phyloP scores from a whole-genome alignment of 2,113 vertebrate species.

The Nematolebias whitei region DNA sequence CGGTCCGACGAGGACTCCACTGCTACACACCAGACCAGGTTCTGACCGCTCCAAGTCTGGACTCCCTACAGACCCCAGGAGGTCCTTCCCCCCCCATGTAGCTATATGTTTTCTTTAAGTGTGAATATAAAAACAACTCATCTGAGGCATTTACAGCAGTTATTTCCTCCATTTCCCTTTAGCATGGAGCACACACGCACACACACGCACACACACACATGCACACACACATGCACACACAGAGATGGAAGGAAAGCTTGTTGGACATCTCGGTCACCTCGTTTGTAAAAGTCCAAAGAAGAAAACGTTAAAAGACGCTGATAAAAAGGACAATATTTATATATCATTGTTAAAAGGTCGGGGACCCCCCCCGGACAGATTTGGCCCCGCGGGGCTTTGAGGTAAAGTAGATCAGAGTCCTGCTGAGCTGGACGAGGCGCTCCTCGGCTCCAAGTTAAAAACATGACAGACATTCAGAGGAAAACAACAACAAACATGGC shows the following conservation, averaged over 20 bases:
- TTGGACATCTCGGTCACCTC: conserved; percentile 84
- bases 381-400: conserved; percentile 79
- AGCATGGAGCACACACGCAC: conserved; percentile 71
- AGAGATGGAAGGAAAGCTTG: conserved; percentile 76
- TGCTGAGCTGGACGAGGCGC: conserved; percentile 80
- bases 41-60: too few relatives aligned
- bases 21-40: conserved; percentile 56
- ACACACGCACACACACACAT: conserved; percentile 21
- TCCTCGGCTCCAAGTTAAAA: conserved; percentile 77
- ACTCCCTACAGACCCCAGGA: too few relatives aligned
- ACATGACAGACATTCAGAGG: conserved; percentile 77
- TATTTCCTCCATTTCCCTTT: conserved; percentile 89
- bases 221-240: conserved; percentile 12
- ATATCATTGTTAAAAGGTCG: conserved; percentile 73
- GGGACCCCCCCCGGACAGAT: conserved; percentile 73
- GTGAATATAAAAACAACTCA: conserved; percentile 80
- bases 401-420: conserved; percentile 86
- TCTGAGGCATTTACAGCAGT: conserved; percentile 98
- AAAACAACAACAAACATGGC: conserved; percentile 84
- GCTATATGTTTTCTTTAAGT: conserved; percentile 80
- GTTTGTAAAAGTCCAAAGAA: conserved; percentile 82
- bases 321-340: conserved; percentile 73
- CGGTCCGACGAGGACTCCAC: conserved; percentile 20
- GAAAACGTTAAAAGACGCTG: conserved; percentile 76
- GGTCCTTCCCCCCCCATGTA: conserved; percentile 46